A percentile compares a stretch with the other conserved stretches of the same genome.
phyloP scores from a whole-genome alignment of 2,888 invertebrate genomes.

The Drosophila demipolita region DNA sequence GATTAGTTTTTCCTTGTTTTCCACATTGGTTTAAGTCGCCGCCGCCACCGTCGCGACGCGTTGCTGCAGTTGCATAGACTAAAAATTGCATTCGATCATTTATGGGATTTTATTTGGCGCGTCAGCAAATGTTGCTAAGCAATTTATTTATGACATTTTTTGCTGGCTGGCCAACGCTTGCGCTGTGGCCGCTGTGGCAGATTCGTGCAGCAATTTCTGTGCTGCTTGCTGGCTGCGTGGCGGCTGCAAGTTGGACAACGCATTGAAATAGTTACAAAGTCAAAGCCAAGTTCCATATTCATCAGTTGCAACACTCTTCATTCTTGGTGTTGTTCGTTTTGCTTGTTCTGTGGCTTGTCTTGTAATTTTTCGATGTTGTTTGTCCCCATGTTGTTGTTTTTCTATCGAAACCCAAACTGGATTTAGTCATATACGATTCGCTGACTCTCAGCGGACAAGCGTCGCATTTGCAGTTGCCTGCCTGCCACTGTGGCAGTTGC shows the following conservation, averaged over 20 bases:
- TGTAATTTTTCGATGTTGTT: slow-evolving; percentile 74
- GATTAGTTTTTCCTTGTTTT: slow-evolving; percentile 49
- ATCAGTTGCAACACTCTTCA: slow-evolving; percentile 82
- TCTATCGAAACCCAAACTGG: slow-evolving; percentile 80
- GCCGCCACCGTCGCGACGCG: slow-evolving; percentile 63
- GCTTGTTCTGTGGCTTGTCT: slow-evolving; percentile 71
- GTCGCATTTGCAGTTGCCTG: slow-evolving; percentile 29
- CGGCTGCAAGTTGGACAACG: slow-evolving; percentile 36
- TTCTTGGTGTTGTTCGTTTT: slow-evolving; percentile 72
- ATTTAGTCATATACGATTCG: slow-evolving; percentile 73
- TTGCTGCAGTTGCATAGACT: slow-evolving; percentile 70
- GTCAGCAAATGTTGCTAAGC: slow-evolving; percentile 81
- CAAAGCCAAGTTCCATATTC: slow-evolving; percentile 84
- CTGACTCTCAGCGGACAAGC: slow-evolving; percentile 52
- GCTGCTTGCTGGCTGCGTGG: slow-evolving; percentile 13
- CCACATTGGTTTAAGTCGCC: slow-evolving; percentile 56
- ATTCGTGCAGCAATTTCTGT: slow-evolving; percentile 80
- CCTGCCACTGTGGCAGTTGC: slow-evolving; percentile 25
- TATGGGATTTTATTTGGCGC: slow-evolving; percentile 84
- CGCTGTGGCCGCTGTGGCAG: slow-evolving; percentile 55
- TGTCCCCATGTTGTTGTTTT: slow-evolving; percentile 57
- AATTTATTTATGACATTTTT: slow-evolving; percentile 82
- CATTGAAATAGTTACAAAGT: slow-evolving; percentile 75
- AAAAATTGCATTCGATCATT: slow-evolving; percentile 83
- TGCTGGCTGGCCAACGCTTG: slow-evolving; percentile 54